These are phyloP conservation scores for Eilema depressum DNA, from an alignment of 2,888 invertebrate species.

Conservation along the genomic window DNA sequence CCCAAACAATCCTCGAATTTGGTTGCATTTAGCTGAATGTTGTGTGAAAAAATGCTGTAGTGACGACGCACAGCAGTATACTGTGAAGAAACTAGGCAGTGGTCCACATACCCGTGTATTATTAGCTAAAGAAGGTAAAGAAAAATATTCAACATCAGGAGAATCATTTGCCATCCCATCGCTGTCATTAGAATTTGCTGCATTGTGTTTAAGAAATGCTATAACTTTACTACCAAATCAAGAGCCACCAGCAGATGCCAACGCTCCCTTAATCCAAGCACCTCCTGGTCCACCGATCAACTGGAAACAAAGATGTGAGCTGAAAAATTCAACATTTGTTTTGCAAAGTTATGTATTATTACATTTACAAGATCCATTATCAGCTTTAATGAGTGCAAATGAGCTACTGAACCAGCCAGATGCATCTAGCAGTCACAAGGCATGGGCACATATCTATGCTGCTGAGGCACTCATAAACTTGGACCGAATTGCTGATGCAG, in stretches of 20 bases:
- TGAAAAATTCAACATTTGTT: constrained; percentile 90
- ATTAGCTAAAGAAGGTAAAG: constrained; percentile 74
- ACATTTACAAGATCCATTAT: constrained; percentile 93
- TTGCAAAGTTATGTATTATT: constrained; percentile 94
- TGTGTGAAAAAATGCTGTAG: constrained; percentile 91
- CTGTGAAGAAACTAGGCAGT: constrained; percentile 79
- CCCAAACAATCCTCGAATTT: constrained; percentile 95
- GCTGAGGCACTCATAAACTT: constrained; percentile 95
- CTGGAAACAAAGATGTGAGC: constrained; percentile 86
- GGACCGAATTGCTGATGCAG: constrained; percentile 94
- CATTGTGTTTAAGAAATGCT: constrained; percentile 95
- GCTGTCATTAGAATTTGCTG: constrained; percentile 95
- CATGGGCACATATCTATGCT: constrained; percentile 95
- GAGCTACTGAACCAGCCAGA: constrained; percentile 91
- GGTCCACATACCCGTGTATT: constrained; percentile 80
- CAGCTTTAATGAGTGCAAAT: constrained; percentile 93
- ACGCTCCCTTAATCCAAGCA: constrained; percentile 74
- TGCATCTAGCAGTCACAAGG: constrained; percentile 85
- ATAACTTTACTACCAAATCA: constrained; percentile 89
- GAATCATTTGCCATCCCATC: constrained; percentile 95
- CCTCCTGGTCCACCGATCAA: constrained; percentile 89
- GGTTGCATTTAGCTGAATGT: constrained; percentile 97
- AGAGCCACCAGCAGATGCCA: constrained; percentile 74
- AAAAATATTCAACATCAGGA: constrained; percentile 82
- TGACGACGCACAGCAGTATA: constrained; percentile 81